These are phyloP conservation scores for Thumatha senex DNA, from an alignment of 2,888 invertebrate genomes.

Conservation along the genomic window DNA sequence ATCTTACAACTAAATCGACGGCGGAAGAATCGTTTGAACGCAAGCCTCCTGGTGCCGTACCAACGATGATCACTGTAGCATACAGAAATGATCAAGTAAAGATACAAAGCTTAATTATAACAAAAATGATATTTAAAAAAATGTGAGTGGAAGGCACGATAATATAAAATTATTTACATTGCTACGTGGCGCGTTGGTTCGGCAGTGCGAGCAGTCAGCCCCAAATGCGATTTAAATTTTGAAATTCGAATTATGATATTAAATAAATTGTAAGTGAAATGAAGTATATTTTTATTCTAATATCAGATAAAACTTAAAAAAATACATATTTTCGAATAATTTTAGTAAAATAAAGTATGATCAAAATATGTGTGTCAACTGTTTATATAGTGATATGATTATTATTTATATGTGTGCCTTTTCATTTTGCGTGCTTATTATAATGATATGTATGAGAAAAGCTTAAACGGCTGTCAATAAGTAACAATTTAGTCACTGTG, in stretches of 20 bases:
- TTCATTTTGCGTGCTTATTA: slow-evolving; percentile 43
- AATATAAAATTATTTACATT: slow-evolving; percentile 76
- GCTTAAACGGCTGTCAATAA: too few species aligned
- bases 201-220: slow-evolving; percentile 58
- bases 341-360: too few species aligned
- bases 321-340: neutral
- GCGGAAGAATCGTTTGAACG: slow-evolving; percentile 53
- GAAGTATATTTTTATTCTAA: neutral
- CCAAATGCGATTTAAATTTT: slow-evolving; percentile 10
- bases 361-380: slow-evolving; percentile 19
- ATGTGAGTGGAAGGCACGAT: slow-evolving; percentile 34
- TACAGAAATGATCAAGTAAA: slow-evolving; percentile 43
- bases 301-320: neutral
- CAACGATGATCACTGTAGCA: slow-evolving; percentile 75
- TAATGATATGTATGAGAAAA: slow-evolving; percentile 51
- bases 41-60: slow-evolving; percentile 61
- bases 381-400: slow-evolving; percentile 19
- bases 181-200: slow-evolving; percentile 64
- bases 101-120: slow-evolving; percentile 3
- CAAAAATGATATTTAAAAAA: neutral
- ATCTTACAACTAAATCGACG: slow-evolving; percentile 39
- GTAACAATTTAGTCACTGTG: too few species aligned
- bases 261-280: neutral
- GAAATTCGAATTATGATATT: neutral
- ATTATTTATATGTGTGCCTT: slow-evolving; percentile 28